A percentile compares a stretch with the other conserved stretches of the same genome.
phyloP scores from a whole-genome alignment of 2,797 vertebrate genomes.

The Podargus strigoides region DNA sequence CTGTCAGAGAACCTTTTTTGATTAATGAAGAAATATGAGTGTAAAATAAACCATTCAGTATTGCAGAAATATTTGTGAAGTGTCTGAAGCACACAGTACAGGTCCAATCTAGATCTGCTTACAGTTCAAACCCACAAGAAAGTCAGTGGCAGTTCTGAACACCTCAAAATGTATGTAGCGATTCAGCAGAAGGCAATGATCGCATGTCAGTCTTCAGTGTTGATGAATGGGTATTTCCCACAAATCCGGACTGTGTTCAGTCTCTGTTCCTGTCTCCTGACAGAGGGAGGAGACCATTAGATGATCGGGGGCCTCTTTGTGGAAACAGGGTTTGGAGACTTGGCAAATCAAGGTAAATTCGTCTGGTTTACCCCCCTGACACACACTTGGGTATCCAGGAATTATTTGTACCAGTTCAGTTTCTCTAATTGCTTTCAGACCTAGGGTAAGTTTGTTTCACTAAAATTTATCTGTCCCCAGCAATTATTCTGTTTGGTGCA shows the following conservation, averaged over 20 bases:
- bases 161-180: background rate
- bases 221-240: background rate
- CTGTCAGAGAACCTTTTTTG: background rate
- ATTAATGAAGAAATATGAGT: background rate
- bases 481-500: slow-evolving; percentile 25
- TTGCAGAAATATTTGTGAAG: background rate
- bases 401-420: slow-evolving; percentile 26
- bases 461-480: slow-evolving; percentile 15
- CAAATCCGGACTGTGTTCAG: background rate
- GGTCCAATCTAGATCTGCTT: background rate
- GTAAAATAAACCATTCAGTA: background rate
- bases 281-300: background rate
- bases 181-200: background rate
- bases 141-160: background rate
- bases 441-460: background rate
- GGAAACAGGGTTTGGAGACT: background rate
- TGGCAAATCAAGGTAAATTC: slow-evolving; percentile 8
- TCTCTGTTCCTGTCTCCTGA: background rate
- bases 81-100: background rate
- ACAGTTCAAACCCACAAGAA: background rate
- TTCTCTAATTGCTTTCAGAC: slow-evolving; percentile 41
- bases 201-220: background rate
- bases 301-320: background rate
- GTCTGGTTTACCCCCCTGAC: background rate
- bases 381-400: background rate